Percentiles rank a stretch among this genome's conserved stretches.
These are phyloP conservation scores for Mixornis gularis DNA, from an alignment of 2,113 vertebrate genomes.

Conservation along the genomic window DNA sequence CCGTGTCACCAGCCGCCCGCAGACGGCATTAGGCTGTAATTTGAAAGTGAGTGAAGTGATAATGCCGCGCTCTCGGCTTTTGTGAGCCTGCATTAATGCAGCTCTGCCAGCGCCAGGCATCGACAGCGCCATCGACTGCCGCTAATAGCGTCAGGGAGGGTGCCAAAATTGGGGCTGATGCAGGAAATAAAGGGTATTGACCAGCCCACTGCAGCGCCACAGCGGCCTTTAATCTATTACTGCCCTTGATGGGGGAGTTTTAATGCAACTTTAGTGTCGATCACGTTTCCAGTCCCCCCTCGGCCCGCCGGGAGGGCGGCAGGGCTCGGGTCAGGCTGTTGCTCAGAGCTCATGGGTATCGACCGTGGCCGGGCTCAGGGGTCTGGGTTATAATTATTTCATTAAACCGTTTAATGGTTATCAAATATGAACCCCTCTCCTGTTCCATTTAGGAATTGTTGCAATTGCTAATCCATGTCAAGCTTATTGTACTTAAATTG, in stretches of 20 bases:
- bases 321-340: constrained; percentile 9
- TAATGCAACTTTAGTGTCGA: constrained; percentile 83
- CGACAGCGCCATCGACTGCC: constrained; percentile 86
- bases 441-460: background rate
- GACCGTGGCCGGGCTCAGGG: constrained; percentile 61
- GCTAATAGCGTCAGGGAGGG: constrained; percentile 73
- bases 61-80: constrained; percentile 80
- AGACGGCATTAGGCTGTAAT: constrained; percentile 85
- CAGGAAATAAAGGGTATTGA: constrained; percentile 86
- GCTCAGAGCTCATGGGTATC: constrained; percentile 65
- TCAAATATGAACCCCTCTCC: constrained; percentile 71
- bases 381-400: constrained; percentile 76
- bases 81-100: constrained; percentile 94
- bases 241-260: constrained; percentile 81
- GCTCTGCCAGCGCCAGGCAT: constrained; percentile 76
- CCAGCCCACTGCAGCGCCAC: constrained; percentile 79
- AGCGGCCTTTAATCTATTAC: constrained; percentile 89
- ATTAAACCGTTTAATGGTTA: constrained; percentile 77
- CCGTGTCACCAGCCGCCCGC: constrained; percentile 83
- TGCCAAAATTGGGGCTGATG: constrained; percentile 72
- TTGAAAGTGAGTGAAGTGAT: constrained; percentile 90
- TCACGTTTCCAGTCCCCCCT: constrained; percentile 65
- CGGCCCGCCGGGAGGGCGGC: constrained; percentile 64
- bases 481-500: background rate
- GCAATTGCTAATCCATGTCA: background rate